Evolutionary conservation across 1,140 invertebrate species (phyloP).

Genomic region (Drosophila asahinai): DNA sequence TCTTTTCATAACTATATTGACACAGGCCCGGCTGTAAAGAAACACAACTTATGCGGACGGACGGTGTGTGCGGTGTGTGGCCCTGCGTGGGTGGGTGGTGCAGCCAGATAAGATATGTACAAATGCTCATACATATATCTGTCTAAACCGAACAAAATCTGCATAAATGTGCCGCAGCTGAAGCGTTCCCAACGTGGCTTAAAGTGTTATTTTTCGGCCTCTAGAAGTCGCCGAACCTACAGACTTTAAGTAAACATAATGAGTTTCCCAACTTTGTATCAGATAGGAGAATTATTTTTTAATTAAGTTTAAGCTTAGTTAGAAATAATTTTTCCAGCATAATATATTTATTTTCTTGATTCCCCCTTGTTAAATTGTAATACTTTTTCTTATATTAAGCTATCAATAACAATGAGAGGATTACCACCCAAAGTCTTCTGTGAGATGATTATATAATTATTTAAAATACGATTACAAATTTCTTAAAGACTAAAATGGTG

Average conservation of each 20-base stretch:
- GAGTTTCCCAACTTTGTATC: not conserved
- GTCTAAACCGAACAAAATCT: constrained; percentile 51
- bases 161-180: constrained; percentile 52
- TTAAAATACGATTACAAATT: not conserved
- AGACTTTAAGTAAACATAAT: constrained; percentile 10
- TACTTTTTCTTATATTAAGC: too few species aligned
- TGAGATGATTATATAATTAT: too few species aligned
- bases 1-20: constrained; percentile 44
- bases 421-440: too few species aligned
- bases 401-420: too few species aligned
- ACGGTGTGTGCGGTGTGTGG: constrained; percentile 18
- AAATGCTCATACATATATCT: constrained; percentile 20
- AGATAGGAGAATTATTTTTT: not conserved
- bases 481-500: not conserved
- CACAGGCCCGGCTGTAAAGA: constrained; percentile 43
- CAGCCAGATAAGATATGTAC: constrained; percentile 56
- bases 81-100: constrained; percentile 51
- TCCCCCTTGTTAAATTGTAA: too few species aligned
- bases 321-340: too few species aligned
- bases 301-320: too few species aligned
- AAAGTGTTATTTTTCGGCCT: constrained; percentile 24
- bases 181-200: constrained; percentile 38
- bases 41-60: constrained; percentile 35
- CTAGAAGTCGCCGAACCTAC: constrained; percentile 27
- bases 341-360: not conserved